Conservation (phyloP, 1,140 invertebrate species). For the fruit fly (Drosophila melanogaster) region Release_6_plus_ISO1_MT NT_033777.3:12100001-12100500, state of each 20-base stretch:
- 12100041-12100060: too few relatives aligned
- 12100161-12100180: too few relatives aligned
- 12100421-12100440: conserved; percentile 50
- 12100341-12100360: conserved; percentile 57
- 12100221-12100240: neutral
- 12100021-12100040: neutral
- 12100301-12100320: conserved; percentile 40
- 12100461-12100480: conserved; percentile 66
- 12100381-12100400: conserved; percentile 75
- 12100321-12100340: conserved; percentile 37
- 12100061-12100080: too few relatives aligned
- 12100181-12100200: too few relatives aligned
- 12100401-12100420: conserved; percentile 28
- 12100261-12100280: conserved; percentile 25
- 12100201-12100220: too few relatives aligned
- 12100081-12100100: too few relatives aligned
- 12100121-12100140: too few relatives aligned
- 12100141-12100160: too few relatives aligned
- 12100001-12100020: neutral
- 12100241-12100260: neutral
- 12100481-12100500: conserved; percentile 63
- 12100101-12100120: too few relatives aligned
- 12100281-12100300: conserved; percentile 54
- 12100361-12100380: conserved; percentile 59
- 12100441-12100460: conserved; percentile 65